phyloP scores from a whole-genome alignment of 1,140 invertebrate species.

The Pectinophora gossypiella region DNA sequence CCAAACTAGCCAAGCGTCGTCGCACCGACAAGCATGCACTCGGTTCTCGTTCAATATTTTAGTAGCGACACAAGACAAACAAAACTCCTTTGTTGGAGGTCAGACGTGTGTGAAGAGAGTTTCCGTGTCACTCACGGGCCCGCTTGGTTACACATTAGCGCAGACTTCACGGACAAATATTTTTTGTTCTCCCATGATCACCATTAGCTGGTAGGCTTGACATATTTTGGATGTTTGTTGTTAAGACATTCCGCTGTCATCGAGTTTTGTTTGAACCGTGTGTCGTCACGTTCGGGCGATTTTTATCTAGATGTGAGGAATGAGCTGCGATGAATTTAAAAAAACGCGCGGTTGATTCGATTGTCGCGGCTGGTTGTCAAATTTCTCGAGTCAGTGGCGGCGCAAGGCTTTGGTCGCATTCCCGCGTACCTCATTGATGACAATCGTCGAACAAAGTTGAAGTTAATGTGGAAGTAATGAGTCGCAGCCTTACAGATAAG shows the following conservation, averaged over 20 bases:
- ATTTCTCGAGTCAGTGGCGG: constrained; percentile 14
- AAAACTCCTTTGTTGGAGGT: constrained; percentile 67
- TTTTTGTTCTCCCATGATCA: constrained; percentile 68
- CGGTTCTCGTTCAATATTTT: constrained; percentile 67
- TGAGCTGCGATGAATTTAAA: background rate
- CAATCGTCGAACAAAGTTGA: background rate
- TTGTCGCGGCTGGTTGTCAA: constrained; percentile 11
- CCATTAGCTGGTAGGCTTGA: constrained; percentile 51
- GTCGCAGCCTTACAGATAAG: constrained; percentile 35
- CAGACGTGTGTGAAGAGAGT: constrained; percentile 69
- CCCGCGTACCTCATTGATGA: constrained; percentile 3
- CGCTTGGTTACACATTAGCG: constrained; percentile 65
- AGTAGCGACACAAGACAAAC: constrained; percentile 69
- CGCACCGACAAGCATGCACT: constrained; percentile 50
- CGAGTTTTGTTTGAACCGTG: constrained; percentile 20
- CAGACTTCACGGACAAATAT: constrained; percentile 59
- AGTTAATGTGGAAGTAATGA: constrained; percentile 37
- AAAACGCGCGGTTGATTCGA: background rate
- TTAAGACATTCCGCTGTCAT: constrained; percentile 34
- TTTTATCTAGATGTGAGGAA: constrained; percentile 10
- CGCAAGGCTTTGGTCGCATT: constrained; percentile 15
- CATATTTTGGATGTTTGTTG: constrained; percentile 52
- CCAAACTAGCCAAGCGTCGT: constrained; percentile 29
- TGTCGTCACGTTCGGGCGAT: constrained; percentile 16
- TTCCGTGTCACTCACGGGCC: constrained; percentile 59